phyloP scores from a whole-genome alignment of 2,888 invertebrate species.

The Aproaerema taeniolella region DNA sequence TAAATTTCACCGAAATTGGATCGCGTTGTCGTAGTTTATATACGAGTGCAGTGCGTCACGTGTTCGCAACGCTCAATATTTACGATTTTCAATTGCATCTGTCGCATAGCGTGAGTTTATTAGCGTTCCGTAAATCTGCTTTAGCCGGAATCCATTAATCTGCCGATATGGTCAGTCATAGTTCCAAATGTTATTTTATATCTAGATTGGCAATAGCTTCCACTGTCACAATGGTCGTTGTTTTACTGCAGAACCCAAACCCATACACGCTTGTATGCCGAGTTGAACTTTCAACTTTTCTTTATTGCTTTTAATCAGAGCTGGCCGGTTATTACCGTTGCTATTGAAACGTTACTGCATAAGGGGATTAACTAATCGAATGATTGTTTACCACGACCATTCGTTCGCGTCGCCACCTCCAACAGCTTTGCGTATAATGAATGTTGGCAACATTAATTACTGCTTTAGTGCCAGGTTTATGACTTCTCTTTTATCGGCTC shows the following conservation, averaged over 20 bases:
- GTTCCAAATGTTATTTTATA: not conserved
- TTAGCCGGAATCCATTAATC: constrained; percentile 6
- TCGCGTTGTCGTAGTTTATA: constrained; percentile 61
- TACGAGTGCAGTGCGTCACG: constrained; percentile 57
- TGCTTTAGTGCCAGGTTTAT: constrained; percentile 64
- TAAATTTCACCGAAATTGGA: constrained; percentile 72
- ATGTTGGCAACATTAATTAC: constrained; percentile 67
- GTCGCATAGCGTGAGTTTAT: constrained; percentile 32
- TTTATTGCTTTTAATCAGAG: constrained; percentile 49
- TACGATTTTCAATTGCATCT: constrained; percentile 66
- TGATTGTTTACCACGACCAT: constrained; percentile 54
- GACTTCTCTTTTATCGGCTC: constrained; percentile 55
- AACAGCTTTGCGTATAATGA: constrained; percentile 58
- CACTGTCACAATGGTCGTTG: not conserved
- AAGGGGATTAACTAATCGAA: constrained; percentile 60
- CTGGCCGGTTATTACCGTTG: constrained; percentile 34
- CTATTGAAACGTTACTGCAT: constrained; percentile 40
- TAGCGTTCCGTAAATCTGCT: constrained; percentile 11
- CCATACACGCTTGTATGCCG: constrained; percentile 1
- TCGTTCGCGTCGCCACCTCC: constrained; percentile 45
- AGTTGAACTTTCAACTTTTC: constrained; percentile 30
- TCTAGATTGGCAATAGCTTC: not conserved
- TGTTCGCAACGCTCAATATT: constrained; percentile 51
- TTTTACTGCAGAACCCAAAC: constrained; percentile 4
- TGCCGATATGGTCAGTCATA: not conserved